Conservation (phyloP, 2,888 invertebrate species). For the Nezara viridula region DNA sequence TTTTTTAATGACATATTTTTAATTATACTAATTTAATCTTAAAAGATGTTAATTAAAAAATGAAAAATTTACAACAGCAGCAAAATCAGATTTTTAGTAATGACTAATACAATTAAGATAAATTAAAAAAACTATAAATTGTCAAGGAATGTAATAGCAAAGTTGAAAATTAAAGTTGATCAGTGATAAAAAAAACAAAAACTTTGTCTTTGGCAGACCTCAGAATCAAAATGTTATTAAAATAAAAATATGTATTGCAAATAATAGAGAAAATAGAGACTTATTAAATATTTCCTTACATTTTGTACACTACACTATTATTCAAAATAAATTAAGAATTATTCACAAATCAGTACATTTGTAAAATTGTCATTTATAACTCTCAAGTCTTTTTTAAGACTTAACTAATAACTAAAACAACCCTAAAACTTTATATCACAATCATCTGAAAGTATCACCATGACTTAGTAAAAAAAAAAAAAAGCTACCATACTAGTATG, state of each 20-base stretch:
- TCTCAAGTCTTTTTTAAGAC: neutral
- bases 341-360: neutral
- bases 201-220: neutral
- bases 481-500: neutral
- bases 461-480: neutral
- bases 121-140: neutral
- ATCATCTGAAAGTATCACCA: conserved; percentile 10
- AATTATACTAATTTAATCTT: neutral
- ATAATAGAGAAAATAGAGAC: neutral
- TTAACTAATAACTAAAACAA: conserved; percentile 25
- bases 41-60: neutral
- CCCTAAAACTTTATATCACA: conserved; percentile 6
- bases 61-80: neutral
- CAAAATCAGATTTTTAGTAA: neutral
- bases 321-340: neutral
- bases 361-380: neutral
- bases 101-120: neutral
- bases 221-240: neutral
- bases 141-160: neutral
- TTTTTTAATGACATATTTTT: neutral
- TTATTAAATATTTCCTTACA: neutral
- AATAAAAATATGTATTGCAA: neutral
- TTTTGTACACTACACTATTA: neutral
- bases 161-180: neutral
- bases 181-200: neutral